These are phyloP conservation scores for Bostrychus sinensis DNA, from an alignment of 2,113 vertebrate genomes.

Conservation along the genomic window DNA sequence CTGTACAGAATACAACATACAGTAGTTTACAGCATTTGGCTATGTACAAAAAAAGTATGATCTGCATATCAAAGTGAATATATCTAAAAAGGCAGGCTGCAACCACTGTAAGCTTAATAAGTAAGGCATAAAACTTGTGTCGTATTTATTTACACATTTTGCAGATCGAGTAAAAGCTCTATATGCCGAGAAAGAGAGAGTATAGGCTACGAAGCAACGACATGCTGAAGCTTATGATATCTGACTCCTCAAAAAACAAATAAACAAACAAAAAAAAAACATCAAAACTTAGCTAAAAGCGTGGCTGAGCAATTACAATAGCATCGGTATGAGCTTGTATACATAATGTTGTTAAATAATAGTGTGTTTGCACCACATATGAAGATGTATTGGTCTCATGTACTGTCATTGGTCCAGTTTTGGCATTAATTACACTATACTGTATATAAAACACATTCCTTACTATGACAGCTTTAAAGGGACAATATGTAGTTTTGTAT, in stretches of 20 bases:
- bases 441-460: slow-evolving; percentile 15
- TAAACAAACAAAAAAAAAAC: too few relatives aligned
- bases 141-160: slow-evolving; percentile 80
- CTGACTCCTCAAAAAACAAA: too few relatives aligned
- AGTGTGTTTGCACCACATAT: slow-evolving; percentile 3
- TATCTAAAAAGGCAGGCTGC: slow-evolving; percentile 87
- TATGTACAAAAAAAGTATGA: slow-evolving; percentile 89
- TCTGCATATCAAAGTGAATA: slow-evolving; percentile 89
- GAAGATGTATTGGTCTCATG: not conserved
- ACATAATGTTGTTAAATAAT: slow-evolving; percentile 11
- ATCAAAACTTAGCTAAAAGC: slow-evolving; percentile 19
- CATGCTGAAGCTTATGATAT: slow-evolving; percentile 41
- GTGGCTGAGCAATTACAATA: slow-evolving; percentile 32
- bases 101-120: slow-evolving; percentile 89
- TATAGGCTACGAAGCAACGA: slow-evolving; percentile 50
- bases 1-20: slow-evolving; percentile 84
- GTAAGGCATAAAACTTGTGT: slow-evolving; percentile 90
- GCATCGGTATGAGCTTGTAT: slow-evolving; percentile 28
- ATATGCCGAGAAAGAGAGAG: slow-evolving; percentile 37
- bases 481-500: not conserved
- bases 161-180: slow-evolving; percentile 73
- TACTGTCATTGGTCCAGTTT: slow-evolving; percentile 40
- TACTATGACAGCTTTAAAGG: not conserved
- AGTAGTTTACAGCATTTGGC: slow-evolving; percentile 73
- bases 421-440: slow-evolving; percentile 51